Base-by-base conservation (phyloP, 2,113 vertebrate species). In the Podarcis raffonei region DNA sequence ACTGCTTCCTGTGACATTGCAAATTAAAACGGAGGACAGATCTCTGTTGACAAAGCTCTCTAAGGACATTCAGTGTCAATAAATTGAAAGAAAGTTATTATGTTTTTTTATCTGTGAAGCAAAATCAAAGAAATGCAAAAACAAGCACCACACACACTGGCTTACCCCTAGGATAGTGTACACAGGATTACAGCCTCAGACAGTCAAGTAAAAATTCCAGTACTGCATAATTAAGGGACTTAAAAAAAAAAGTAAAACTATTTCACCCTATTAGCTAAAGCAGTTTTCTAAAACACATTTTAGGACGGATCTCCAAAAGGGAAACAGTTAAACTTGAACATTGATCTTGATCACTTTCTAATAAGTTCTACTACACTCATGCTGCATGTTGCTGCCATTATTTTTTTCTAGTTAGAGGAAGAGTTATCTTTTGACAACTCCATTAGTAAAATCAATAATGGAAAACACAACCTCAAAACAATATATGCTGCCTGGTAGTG, bases 71-170 rank as follows among this genome's bases (percentile, higher is more conserved):
- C 0, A 3, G 0, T 42, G 25, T 69, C 53, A 89, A 75, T 32
- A 89, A 90, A 94, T 84, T 84, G 82, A 90, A 89, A 74, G 71
- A 69, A 84, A 35, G 18, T 5, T 87, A 90, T 92, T 90, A 85
- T 11, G 4, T 0, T 53, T 53, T 6, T 77, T 88, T 87, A 80
- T 87, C 85, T 11, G 8, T 74, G 13, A 39, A 91, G 30, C 48
- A 89, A 82, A 91, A 91, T 9, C 53, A 37, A 85, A 7, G 27
- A 68, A 13, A 85, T 81, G 75, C 85, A 53, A 3, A 16, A 76
- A 76, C 35, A 76, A 37, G 0, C 35, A 8, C 71, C n/a, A 72
- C 25, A 30, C 30, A 30, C 11, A 12, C 27, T 7, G 12, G 12
- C 68, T 30, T 71, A 30, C 23, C 12, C 68, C 68, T 71, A 71